Percentiles rank a stretch among this genome's conserved stretches.
These are phyloP conservation scores for Lamprotornis superbus DNA, from an alignment of 2,113 vertebrate species.

Conservation along the genomic window DNA sequence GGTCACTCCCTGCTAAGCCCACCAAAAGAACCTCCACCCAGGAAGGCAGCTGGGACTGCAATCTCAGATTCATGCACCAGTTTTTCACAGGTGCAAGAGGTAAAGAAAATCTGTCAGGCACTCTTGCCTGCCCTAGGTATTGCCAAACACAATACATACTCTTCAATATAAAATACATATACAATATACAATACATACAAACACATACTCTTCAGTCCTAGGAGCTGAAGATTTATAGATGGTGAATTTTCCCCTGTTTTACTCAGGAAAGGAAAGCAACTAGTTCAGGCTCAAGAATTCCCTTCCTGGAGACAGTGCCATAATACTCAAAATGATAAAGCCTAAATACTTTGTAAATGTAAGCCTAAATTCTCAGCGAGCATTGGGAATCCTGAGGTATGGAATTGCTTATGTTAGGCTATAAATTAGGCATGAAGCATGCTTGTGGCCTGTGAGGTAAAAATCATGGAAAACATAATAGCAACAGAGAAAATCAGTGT, in stretches of 20 bases:
- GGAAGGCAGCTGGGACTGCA: background rate
- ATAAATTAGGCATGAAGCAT: background rate
- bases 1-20: background rate
- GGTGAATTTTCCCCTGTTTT: background rate
- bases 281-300: background rate
- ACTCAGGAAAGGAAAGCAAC: background rate
- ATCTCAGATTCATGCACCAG: background rate
- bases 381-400: background rate
- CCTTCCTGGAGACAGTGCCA: background rate
- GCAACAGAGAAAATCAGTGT: background rate
- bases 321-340: background rate
- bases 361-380: background rate
- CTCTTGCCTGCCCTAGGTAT: background rate
- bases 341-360: background rate
- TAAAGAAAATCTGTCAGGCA: background rate
- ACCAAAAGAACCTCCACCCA: background rate
- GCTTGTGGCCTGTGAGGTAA: background rate
- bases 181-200: background rate
- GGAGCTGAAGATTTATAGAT: background rate
- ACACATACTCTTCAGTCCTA: background rate
- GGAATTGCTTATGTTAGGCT: background rate
- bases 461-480: background rate
- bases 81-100: background rate
- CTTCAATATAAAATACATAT: too few relatives aligned
- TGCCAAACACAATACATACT: background rate